A percentile compares a stretch with the other conserved stretches of the same genome.
Evolutionary conservation across 2,888 invertebrate species (phyloP).

Genomic region (Drosophila tanythrix): DNA sequence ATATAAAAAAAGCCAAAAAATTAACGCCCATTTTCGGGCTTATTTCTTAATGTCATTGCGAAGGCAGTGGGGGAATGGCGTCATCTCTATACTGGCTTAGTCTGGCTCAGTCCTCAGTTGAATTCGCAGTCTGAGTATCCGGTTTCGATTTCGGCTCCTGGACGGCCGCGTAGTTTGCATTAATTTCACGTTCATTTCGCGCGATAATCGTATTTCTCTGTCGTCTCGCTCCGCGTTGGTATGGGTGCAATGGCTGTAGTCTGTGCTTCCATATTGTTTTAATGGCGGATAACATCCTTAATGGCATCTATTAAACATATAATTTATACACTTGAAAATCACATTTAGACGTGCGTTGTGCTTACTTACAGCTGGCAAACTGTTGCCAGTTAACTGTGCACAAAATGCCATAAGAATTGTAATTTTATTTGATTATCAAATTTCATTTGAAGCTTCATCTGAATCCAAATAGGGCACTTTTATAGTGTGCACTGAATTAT

Average conservation of each 20-base stretch:
- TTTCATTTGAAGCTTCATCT: slow-evolving; percentile 34
- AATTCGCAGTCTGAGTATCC: slow-evolving; percentile 9
- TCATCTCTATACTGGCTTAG: slow-evolving; percentile 2
- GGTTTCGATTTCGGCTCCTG: slow-evolving; percentile 20
- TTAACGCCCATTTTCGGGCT: slow-evolving; percentile 64
- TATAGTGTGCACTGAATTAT: slow-evolving; percentile 20
- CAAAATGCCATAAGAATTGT: slow-evolving; percentile 15
- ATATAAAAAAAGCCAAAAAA: slow-evolving; percentile 37
- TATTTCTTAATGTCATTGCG: slow-evolving; percentile 48
- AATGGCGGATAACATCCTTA: slow-evolving; percentile 75
- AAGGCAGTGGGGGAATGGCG: not conserved
- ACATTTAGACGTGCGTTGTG: slow-evolving; percentile 52
- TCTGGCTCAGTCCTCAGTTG: slow-evolving; percentile 13
- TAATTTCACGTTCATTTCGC: slow-evolving; percentile 77
- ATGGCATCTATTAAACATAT: slow-evolving; percentile 77
- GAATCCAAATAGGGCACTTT: slow-evolving; percentile 11
- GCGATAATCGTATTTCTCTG: slow-evolving; percentile 74
- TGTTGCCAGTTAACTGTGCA: slow-evolving; percentile 32
- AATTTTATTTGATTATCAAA: slow-evolving; percentile 43
- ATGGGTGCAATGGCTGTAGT: slow-evolving; percentile 25
- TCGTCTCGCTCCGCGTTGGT: slow-evolving; percentile 14
- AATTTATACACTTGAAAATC: slow-evolving; percentile 77
- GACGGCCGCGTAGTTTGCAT: slow-evolving; percentile 72
- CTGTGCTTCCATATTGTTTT: slow-evolving; percentile 71
- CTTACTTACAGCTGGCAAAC: slow-evolving; percentile 17